phyloP scores from a whole-genome alignment of 2,888 invertebrate species.

The Folsomia manolachei region DNA sequence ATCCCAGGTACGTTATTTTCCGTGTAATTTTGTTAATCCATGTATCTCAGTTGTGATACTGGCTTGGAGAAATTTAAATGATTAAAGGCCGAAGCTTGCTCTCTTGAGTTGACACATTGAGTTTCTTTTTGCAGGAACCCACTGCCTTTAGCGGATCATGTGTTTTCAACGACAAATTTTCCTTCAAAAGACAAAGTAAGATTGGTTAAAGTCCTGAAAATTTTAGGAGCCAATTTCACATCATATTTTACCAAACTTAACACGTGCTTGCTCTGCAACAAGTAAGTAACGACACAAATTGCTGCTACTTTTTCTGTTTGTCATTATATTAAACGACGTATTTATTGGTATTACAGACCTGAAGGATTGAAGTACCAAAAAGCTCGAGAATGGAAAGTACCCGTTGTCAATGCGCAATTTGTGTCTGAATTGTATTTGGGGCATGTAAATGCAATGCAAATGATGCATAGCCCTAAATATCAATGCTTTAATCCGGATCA shows the following conservation, averaged over 20 bases:
- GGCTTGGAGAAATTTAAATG: no score
- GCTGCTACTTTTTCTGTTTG: conserved; percentile 20
- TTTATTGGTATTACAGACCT: conserved; percentile 61
- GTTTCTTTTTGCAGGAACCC: conserved; percentile 61
- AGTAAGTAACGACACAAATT: conserved; percentile 52
- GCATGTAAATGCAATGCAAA: conserved; percentile 69
- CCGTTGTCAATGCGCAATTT: conserved; percentile 91
- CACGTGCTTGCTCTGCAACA: conserved; percentile 58
- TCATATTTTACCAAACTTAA: conserved; percentile 59
- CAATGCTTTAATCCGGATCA: conserved; percentile 78
- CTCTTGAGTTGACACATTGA: no score
- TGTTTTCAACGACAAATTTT: conserved; percentile 85
- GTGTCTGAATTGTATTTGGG: conserved; percentile 88
- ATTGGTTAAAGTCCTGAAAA: conserved; percentile 78
- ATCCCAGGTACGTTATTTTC: conserved; percentile 54
- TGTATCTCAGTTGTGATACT: no score
- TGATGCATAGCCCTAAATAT: conserved; percentile 66
- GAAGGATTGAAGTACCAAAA: conserved; percentile 84
- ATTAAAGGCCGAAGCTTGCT: no score
- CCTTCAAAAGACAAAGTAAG: conserved; percentile 77
- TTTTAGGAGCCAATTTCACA: conserved; percentile 79
- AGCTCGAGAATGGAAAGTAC: conserved; percentile 87
- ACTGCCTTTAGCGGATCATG: conserved; percentile 62
- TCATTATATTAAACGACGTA: not conserved
- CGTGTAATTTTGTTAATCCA: not conserved